Percentiles rank a stretch among this genome's conserved stretches.
Evolutionary conservation across 2,888 invertebrate species (phyloP).

Genomic region (Cantharis lateralis): DNA sequence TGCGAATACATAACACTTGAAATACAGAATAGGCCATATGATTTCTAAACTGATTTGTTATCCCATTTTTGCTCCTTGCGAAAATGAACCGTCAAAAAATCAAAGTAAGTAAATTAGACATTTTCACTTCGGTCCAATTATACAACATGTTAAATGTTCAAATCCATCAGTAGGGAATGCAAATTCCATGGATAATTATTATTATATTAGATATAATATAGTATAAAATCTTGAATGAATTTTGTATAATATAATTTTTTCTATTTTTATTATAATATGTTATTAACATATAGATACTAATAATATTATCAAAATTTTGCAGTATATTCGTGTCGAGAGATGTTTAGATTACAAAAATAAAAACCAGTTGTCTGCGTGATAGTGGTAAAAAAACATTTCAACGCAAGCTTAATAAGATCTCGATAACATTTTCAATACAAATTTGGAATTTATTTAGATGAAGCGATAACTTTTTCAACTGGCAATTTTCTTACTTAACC

Average conservation of each 20-base stretch:
- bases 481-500: constrained; percentile 23
- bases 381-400: constrained; percentile 10
- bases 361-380: constrained; percentile 4
- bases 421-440: constrained; percentile 34
- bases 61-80: neutral
- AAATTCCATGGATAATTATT: too few relatives aligned
- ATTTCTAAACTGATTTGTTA: too few relatives aligned
- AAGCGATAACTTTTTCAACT: constrained; percentile 13
- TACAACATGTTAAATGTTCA: neutral
- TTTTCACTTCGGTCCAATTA: neutral
- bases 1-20: too few relatives aligned
- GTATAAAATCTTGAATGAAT: neutral
- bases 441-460: constrained; percentile 34
- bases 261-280: neutral
- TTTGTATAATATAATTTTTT: neutral
- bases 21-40: too few relatives aligned
- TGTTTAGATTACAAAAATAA: neutral
- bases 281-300: neutral
- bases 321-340: neutral
- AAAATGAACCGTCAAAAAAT: neutral
- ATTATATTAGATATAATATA: neutral
- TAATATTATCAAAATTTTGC: neutral
- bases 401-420: constrained; percentile 31
- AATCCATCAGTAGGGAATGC: neutral
- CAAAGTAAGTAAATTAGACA: neutral